Evolutionary conservation across 2,888 invertebrate genomes (phyloP), one percentile per base, ranked within the genome.

Genomic region (Pollenia labialis): DNA sequence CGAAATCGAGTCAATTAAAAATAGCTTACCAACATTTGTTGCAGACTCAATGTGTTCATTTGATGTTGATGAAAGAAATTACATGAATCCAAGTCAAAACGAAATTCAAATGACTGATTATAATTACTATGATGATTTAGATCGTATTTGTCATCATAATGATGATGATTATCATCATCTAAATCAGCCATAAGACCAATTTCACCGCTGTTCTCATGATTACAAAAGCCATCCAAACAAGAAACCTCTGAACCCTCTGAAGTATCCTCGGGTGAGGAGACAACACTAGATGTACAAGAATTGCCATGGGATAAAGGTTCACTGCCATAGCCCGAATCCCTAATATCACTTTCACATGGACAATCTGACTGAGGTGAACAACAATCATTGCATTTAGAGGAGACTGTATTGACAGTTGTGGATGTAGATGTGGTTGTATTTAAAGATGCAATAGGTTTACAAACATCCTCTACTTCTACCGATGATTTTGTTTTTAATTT

Each of bases 161-260:
- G 76, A 18, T 71, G 72, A 88, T 72, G 76, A 86, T 32, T 32
- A 32, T 90, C 88, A 74, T 88, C 87, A 16, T 87, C 89, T 77
- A 89, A 87, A 54, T 89, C 89, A 50, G 80, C 81, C 52, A 87
- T 42, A 23, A 82, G 77, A 62, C 76, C 89, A 18, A 75, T 83
- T 40, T 87, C 50, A 46, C 60, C 50, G 40, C 89, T 90, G 66
- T 91, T 89, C 18, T 96, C 96, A 89, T 96, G 96, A 92, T 97
- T 97, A 93, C 98, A 98, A 92, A 97, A 97, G 58, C 96, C 96
- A 91, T 98, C 98, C 0, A 96, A 97, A 93, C 97, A 98, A 0
- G 97, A 97, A 76, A 98, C 95, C 91, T 98, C 98, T 0, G 98
- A 98, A 46, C 98, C 97, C 91, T 98, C 98, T 12, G 87, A 87